phyloP scores from a whole-genome alignment of 2,797 vertebrate genomes.

The Pangasius mekongensis region DNA sequence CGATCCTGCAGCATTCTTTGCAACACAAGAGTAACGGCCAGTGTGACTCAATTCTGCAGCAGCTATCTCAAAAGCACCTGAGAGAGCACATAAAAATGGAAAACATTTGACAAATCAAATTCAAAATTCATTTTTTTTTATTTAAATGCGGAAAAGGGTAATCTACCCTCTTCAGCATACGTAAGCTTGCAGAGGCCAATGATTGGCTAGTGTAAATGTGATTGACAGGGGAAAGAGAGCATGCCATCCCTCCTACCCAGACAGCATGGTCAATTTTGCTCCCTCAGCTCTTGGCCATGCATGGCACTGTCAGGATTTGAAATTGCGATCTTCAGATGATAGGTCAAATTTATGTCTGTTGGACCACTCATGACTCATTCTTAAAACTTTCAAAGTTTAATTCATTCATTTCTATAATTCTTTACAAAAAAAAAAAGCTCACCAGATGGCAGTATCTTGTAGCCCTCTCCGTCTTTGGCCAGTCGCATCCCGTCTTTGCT shows the following conservation, averaged over 20 bases:
- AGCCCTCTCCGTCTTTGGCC: conserved; percentile 77
- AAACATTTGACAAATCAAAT: neutral
- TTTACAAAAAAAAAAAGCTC: conserved; percentile 36
- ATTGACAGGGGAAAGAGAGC: neutral
- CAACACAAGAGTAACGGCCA: conserved; percentile 86
- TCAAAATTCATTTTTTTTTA: too few relatives aligned
- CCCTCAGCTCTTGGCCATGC: neutral
- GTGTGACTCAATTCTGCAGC: conserved; percentile 82
- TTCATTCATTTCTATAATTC: neutral
- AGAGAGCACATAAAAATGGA: conserved; percentile 33
- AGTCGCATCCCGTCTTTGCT: conserved; percentile 88
- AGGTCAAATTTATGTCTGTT: too few relatives aligned
- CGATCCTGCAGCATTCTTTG: conserved; percentile 86
- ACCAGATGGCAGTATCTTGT: conserved; percentile 88
- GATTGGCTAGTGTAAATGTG: neutral
- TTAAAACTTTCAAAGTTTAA: neutral
- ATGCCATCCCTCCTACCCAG: neutral
- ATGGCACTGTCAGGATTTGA: neutral
- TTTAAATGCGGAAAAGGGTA: too few relatives aligned
- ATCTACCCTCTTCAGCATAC: neutral
- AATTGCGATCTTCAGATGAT: neutral
- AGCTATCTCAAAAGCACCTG: conserved; percentile 87
- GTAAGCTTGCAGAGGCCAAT: neutral
- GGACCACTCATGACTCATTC: neutral
- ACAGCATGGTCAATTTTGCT: neutral